Percentiles rank a stretch among this genome's conserved stretches.
phyloP scores from a whole-genome alignment of 2,113 vertebrate genomes.

The Dicrurus megarhynchus region DNA sequence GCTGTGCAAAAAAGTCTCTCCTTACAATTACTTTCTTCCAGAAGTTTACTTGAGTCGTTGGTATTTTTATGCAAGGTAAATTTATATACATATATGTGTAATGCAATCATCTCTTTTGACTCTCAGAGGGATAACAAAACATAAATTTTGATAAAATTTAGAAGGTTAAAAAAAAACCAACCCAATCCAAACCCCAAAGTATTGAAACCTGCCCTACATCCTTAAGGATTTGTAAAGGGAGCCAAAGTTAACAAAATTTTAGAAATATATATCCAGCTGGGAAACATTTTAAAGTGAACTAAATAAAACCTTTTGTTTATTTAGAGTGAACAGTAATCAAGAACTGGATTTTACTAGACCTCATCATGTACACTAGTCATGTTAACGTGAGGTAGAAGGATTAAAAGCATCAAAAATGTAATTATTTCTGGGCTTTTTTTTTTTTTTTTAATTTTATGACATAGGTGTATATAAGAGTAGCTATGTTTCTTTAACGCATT shows the following conservation, averaged over 20 bases:
- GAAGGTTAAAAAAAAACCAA: background rate
- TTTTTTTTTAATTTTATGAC: too few relatives aligned
- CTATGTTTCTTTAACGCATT: constrained; percentile 14
- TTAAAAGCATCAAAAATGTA: background rate
- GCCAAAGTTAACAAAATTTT: constrained; percentile 12
- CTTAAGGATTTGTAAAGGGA: background rate
- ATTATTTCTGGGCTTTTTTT: background rate
- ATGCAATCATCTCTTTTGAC: background rate
- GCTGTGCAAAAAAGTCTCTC: background rate
- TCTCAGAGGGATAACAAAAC: background rate
- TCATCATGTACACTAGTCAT: background rate
- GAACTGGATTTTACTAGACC: background rate
- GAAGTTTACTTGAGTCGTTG: background rate
- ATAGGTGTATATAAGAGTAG: background rate
- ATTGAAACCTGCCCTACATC: background rate
- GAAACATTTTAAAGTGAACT: background rate
- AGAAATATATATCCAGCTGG: background rate
- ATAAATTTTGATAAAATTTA: background rate
- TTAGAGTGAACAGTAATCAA: background rate
- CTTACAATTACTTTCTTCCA: background rate
- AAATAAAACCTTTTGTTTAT: background rate
- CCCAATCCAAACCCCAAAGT: background rate
- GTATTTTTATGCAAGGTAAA: background rate
- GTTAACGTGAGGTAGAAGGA: background rate
- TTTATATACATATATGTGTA: background rate